These are phyloP conservation scores for Brevimyrus niger DNA, from an alignment of 2,113 vertebrate genomes.

Conservation along the genomic window DNA sequence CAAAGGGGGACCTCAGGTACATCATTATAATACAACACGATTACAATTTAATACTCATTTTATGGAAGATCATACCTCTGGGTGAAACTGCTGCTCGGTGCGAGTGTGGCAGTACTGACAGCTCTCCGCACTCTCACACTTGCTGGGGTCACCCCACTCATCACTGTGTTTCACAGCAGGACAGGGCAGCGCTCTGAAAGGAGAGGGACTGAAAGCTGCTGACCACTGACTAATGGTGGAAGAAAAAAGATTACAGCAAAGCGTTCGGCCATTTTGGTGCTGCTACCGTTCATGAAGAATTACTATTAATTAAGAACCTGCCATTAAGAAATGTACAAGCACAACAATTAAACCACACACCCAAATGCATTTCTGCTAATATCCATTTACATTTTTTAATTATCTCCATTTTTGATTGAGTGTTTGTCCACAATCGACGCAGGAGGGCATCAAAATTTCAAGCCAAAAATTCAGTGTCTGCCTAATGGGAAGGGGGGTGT, in stretches of 20 bases:
- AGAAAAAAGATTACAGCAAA: not conserved
- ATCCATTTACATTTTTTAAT: not conserved
- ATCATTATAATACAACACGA: not conserved
- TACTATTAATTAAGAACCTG: not conserved
- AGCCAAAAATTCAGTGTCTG: not conserved
- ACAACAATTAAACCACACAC: not conserved
- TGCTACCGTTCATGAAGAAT: not conserved
- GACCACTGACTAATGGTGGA: not conserved
- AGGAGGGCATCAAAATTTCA: not conserved
- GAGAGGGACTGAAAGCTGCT: not conserved
- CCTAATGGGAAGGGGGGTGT: not conserved
- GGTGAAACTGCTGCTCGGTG: conserved; percentile 95
- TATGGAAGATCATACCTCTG: conserved; percentile 67
- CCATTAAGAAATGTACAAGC: not conserved
- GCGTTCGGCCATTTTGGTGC: not conserved
- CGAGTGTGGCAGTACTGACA: conserved; percentile 96
- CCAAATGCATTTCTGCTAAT: not conserved
- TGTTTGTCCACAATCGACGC: not conserved
- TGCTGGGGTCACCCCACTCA: conserved; percentile 96
- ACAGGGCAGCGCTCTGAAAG: conserved; percentile 78
- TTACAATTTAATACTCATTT: not conserved
- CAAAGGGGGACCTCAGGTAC: not conserved
- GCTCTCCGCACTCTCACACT: conserved; percentile 85
- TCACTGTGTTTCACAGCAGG: conserved; percentile 94
- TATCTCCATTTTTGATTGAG: not conserved